Evolutionary conservation across 2,888 invertebrate genomes (phyloP).

Genomic region (Lasioglossum marginatum): DNA sequence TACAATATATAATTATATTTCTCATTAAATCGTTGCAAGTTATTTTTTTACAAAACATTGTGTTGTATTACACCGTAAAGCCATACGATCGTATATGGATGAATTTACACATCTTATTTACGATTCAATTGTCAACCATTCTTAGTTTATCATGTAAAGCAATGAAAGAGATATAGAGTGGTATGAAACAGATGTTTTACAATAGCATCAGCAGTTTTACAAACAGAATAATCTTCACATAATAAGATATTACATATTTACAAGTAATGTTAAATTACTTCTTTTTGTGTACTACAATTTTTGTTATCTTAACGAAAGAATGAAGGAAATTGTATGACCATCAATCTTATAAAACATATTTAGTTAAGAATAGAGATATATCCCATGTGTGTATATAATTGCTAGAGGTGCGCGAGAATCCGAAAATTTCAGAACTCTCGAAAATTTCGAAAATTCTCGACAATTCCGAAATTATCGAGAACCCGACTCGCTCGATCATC

Average conservation of each 20-base stretch:
- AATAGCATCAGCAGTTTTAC: slow-evolving; percentile 1
- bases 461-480: too few species aligned
- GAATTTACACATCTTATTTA: slow-evolving; percentile 19
- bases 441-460: not conserved
- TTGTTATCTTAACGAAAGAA: slow-evolving; percentile 12
- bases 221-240: slow-evolving; percentile 15
- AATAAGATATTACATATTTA: not conserved
- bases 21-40: not conserved
- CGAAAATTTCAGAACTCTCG: too few species aligned
- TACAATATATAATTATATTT: slow-evolving; percentile 19
- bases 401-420: not conserved
- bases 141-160: slow-evolving; percentile 24
- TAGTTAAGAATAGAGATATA: slow-evolving; percentile 11
- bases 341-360: slow-evolving; percentile 12
- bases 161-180: slow-evolving; percentile 27
- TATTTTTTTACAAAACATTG: slow-evolving; percentile 28
- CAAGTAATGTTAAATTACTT: slow-evolving; percentile 14
- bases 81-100: slow-evolving; percentile 3
- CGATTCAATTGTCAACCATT: slow-evolving; percentile 18
- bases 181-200: slow-evolving; percentile 34
- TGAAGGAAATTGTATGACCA: not conserved
- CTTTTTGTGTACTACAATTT: slow-evolving; percentile 16
- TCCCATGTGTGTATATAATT: not conserved
- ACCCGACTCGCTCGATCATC: too few species aligned
- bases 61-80: slow-evolving; percentile 26